A percentile compares a stretch with the other conserved stretches of the same genome.
Evolutionary conservation across 2,113 vertebrate species (phyloP).

Genomic region (Oenanthe melanoleuca): DNA sequence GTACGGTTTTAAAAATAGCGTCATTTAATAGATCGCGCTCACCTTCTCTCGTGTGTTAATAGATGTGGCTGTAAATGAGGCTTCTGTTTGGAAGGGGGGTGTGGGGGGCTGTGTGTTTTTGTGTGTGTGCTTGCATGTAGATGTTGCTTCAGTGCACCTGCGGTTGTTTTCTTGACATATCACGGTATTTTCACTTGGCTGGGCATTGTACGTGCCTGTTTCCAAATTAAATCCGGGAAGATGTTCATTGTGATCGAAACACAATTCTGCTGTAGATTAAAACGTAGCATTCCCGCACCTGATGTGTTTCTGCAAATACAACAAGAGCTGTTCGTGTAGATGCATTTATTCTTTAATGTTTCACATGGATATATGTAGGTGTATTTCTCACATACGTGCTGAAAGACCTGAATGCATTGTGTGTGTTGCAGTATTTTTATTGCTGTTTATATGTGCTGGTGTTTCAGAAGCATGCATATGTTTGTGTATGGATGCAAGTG

Average conservation of each 20-base stretch:
- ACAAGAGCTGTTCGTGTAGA: not conserved
- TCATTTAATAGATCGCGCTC: not conserved
- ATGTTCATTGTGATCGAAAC: not conserved
- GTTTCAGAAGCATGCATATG: slow-evolving; percentile 43
- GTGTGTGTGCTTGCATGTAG: slow-evolving; percentile 32
- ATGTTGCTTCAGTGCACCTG: slow-evolving; percentile 40
- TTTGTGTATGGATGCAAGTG: slow-evolving; percentile 49
- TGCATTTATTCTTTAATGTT: not conserved
- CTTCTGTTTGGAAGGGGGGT: not conserved
- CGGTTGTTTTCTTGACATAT: slow-evolving; percentile 38
- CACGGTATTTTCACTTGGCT: not conserved
- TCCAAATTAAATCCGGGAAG: not conserved
- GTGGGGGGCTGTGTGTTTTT: not conserved
- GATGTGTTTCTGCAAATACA: not conserved
- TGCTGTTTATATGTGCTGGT: slow-evolving; percentile 27
- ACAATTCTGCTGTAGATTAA: not conserved
- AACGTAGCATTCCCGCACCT: not conserved
- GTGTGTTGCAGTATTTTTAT: slow-evolving; percentile 18
- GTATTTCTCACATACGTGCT: not conserved
- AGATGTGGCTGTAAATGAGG: not conserved
- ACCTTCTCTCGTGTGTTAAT: not conserved
- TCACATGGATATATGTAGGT: not conserved
- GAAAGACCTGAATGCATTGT: not conserved
- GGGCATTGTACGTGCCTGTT: not conserved
- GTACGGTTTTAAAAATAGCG: not conserved